Evolutionary conservation across 1,140 invertebrate genomes (phyloP).

Genomic region (Pogonomyrmex barbatus): DNA sequence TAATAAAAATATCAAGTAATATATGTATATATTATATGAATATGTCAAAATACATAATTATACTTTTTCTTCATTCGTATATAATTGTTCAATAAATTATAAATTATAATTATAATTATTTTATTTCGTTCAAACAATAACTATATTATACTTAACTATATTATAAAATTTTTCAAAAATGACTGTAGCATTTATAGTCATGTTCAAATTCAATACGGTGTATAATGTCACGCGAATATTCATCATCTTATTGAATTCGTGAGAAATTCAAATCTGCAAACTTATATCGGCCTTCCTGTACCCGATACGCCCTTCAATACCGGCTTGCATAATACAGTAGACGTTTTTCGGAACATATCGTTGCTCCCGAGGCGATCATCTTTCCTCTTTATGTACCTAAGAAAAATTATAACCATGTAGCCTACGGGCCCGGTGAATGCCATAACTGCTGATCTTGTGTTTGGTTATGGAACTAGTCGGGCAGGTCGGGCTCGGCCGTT

Average conservation of each 20-base stretch:
- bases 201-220: not conserved
- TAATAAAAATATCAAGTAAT: not conserved
- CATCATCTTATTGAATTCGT: constrained; percentile 27
- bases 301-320: constrained; percentile 31
- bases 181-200: not conserved
- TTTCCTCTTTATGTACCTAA: constrained; percentile 47
- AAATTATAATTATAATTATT: not conserved
- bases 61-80: not conserved
- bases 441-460: constrained; percentile 70
- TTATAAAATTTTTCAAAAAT: not conserved
- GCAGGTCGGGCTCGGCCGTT: constrained; percentile 50
- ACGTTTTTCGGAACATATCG: constrained; percentile 48
- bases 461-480: constrained; percentile 50
- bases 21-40: constrained; percentile 4
- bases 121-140: not conserved
- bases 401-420: constrained; percentile 69
- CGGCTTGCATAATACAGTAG: constrained; percentile 40
- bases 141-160: not conserved
- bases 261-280: constrained; percentile 42
- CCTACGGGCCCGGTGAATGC: constrained; percentile 34
- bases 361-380: constrained; percentile 41
- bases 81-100: not conserved
- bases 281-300: constrained; percentile 7
- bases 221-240: not conserved
- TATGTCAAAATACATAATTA: not conserved